Evolutionary conservation across 2,797 vertebrate species (phyloP), one percentile per base, ranked within the genome.

Genomic region (Lithobates pipiens): DNA sequence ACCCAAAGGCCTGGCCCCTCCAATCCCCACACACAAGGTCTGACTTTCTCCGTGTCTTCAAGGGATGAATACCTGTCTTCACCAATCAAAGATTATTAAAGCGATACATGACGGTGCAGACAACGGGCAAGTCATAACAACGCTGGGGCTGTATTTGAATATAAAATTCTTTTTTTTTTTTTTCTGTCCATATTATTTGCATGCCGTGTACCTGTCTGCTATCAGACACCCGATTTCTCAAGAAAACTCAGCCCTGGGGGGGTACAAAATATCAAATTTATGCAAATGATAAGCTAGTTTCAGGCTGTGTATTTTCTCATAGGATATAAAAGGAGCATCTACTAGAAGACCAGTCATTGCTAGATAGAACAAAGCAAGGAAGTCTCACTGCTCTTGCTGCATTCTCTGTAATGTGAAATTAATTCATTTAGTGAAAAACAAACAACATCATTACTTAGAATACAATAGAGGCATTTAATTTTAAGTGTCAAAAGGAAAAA

Each of bases 301-400:
- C 32, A 73, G 71, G 39, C 71, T 44, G 71, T 44, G 71, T 44
- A 73, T 73, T 54, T 54, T 54, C 16, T 54, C 16, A 54, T 16
- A 5, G 4, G 13, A 15, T 54, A 54, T n/a, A n/a, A n/a, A 29
- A 54, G 16, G 15, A 54, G 50, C 50, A 18, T 15, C 13, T 18
- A 32, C 32, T 32, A 32, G 32, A 32, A 1, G 29, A 29, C 29
- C 29, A 29, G 29, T 2, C 29, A 29, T 29, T 29, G 29, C 29
- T 29, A 29, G 29, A 29, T 29, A 29, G 29, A 29, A 29, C 29
- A 29, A 29, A 29, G 29, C 29, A 29, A 29, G 29, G 29, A 2
- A 29, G 29, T 29, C 29, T 29, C 29, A 29, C 29, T 54, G 15
- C 46, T 50, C 13, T 11, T 50, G 15, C 15, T 50, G 46, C 3